Percentiles rank a stretch among this genome's conserved stretches.
phyloP scores from a whole-genome alignment of 2,797 vertebrate genomes.

The Lerista edwardsae region DNA sequence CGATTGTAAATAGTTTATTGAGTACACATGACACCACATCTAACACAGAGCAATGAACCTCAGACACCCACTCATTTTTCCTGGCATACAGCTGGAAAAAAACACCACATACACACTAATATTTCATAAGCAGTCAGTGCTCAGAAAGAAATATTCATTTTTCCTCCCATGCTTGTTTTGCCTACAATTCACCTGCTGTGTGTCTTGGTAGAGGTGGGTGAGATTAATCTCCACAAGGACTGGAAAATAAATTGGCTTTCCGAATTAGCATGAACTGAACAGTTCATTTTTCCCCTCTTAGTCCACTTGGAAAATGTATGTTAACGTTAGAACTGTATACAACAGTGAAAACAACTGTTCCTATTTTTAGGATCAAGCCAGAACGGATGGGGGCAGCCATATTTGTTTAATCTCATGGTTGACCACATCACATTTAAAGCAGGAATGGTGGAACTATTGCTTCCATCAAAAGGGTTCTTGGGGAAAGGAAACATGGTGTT shows the following conservation, averaged over 20 bases:
- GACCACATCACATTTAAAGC: background rate
- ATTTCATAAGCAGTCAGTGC: background rate
- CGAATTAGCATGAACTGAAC: conserved; percentile 40
- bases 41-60: background rate
- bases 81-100: background rate
- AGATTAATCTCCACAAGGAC: conserved; percentile 23
- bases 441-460: background rate
- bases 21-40: background rate
- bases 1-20: background rate
- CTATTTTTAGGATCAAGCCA: background rate
- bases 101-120: background rate
- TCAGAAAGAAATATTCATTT: conserved; percentile 17
- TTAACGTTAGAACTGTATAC: conserved; percentile 20
- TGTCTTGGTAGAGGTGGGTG: background rate
- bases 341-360: conserved; percentile 8
- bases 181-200: background rate
- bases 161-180: conserved; percentile 24
- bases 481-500: too few relatives aligned
- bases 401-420: background rate
- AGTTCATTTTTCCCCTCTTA: background rate
- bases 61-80: conserved; percentile 10
- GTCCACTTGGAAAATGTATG: background rate
- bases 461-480: background rate
- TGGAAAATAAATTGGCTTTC: conserved; percentile 41
- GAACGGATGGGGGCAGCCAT: background rate